phyloP scores from a whole-genome alignment of 2,113 vertebrate species.

The Ophthalmolycus amberensis region DNA sequence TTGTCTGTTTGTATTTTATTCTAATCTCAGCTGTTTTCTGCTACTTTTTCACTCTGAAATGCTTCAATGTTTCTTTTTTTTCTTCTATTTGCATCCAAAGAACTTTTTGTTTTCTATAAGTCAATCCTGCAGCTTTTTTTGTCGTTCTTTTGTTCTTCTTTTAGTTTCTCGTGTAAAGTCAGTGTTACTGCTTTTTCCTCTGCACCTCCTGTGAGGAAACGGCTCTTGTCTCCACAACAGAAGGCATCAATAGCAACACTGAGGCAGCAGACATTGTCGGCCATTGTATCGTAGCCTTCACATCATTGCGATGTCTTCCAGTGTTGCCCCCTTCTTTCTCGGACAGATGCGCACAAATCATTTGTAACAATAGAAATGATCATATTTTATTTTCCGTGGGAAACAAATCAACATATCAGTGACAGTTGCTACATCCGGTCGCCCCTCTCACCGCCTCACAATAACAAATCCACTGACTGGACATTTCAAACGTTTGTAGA shows the following conservation, averaged over 20 bases:
- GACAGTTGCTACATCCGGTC: constrained; percentile 20
- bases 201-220: constrained; percentile 3
- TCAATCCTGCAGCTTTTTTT: constrained; percentile 34
- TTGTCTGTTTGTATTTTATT: constrained; percentile 50
- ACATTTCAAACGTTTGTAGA: constrained; percentile 56
- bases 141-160: not conserved
- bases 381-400: not conserved
- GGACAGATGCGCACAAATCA: constrained; percentile 46
- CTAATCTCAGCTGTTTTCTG: constrained; percentile 6
- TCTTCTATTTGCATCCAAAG: constrained; percentile 59
- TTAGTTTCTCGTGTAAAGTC: constrained; percentile 14
- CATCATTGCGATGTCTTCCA: constrained; percentile 66
- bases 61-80: constrained; percentile 1
- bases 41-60: constrained; percentile 26
- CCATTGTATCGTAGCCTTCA: constrained; percentile 19
- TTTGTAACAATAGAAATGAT: constrained; percentile 9
- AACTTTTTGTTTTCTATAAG: constrained; percentile 21
- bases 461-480: constrained; percentile 19
- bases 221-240: not conserved
- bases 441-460: constrained; percentile 11
- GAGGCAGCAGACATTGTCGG: constrained; percentile 49
- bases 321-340: constrained; percentile 29
- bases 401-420: constrained; percentile 25
- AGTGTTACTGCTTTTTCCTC: constrained; percentile 41
- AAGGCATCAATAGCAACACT: constrained; percentile 32